Percentiles rank a stretch among this genome's conserved stretches.
Conservation (phyloP, 2,888 invertebrate genomes). For the Eristalis tenax region DNA sequence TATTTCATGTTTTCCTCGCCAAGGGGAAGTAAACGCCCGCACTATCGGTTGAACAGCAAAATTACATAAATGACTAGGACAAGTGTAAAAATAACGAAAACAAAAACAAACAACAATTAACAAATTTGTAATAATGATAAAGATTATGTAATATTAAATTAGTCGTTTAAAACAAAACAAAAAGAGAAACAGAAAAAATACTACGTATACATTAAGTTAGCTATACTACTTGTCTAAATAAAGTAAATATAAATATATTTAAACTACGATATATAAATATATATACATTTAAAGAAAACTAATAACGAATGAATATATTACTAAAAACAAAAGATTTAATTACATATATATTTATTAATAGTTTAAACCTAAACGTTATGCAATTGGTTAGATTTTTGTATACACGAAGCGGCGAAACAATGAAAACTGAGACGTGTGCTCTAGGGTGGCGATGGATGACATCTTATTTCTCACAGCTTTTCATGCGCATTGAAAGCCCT, state of each 20-base stretch:
- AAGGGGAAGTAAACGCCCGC: conserved; percentile 17
- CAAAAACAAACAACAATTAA: conserved; percentile 46
- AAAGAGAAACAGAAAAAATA: conserved; percentile 16
- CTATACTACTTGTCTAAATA: conserved; percentile 52
- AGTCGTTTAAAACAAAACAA: conserved; percentile 26
- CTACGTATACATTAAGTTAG: conserved; percentile 45
- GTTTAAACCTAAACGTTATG: conserved; percentile 16
- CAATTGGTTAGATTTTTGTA: conserved; percentile 21
- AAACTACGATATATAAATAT: conserved; percentile 27
- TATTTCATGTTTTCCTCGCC: conserved; percentile 21
- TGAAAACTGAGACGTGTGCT: background rate
- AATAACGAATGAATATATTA: conserved; percentile 17
- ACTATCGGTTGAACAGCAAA: conserved; percentile 39
- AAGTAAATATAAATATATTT: conserved; percentile 28
- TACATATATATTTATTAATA: conserved; percentile 41
- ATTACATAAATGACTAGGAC: conserved; percentile 65
- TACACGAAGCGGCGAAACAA: background rate
- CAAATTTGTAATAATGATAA: conserved; percentile 67
- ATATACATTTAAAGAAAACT: conserved; percentile 29
- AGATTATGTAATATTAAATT: conserved; percentile 74
- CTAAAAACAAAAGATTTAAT: conserved; percentile 4
- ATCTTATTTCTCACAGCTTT: background rate
- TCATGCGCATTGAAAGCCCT: background rate
- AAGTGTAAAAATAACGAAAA: conserved; percentile 72
- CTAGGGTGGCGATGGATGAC: background rate